A percentile compares a stretch with the other conserved stretches of the same genome.
phyloP scores from a whole-genome alignment of 1,140 invertebrate genomes.

The Papilio dardanus region DNA sequence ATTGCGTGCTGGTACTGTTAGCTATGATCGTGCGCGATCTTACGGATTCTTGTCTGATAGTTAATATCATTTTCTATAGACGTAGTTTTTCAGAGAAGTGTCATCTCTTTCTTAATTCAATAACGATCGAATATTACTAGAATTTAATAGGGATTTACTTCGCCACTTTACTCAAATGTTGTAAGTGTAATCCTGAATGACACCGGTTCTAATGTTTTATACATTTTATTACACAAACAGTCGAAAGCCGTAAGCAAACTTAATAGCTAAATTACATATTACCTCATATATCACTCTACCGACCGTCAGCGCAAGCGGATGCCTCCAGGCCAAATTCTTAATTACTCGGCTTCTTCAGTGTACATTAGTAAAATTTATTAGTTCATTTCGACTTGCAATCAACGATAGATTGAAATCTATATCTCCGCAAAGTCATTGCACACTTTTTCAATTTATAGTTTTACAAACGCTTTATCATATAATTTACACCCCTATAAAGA shows the following conservation, averaged over 20 bases:
- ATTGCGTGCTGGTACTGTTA: constrained; percentile 53
- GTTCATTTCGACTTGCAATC: constrained; percentile 35
- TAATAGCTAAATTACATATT: constrained; percentile 40
- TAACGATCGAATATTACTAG: neutral
- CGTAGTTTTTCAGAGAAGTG: neutral
- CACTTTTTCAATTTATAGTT: constrained; percentile 25
- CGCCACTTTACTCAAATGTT: neutral
- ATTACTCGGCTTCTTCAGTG: constrained; percentile 68
- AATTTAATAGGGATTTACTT: neutral
- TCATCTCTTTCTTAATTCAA: constrained; percentile 1
- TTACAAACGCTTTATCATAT: constrained; percentile 10
- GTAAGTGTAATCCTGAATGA: constrained; percentile 4
- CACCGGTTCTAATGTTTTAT: constrained; percentile 34
- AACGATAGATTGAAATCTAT: constrained; percentile 50
- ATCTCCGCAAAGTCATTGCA: constrained; percentile 36
- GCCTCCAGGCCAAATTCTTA: constrained; percentile 54
- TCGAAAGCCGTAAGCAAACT: constrained; percentile 36
- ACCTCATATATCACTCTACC: constrained; percentile 48
- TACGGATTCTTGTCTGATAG: constrained; percentile 42
- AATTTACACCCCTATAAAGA: constrained; percentile 22
- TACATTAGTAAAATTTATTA: constrained; percentile 59
- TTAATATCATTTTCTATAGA: constrained; percentile 30
- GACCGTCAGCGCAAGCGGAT: constrained; percentile 43
- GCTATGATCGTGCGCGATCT: constrained; percentile 53
- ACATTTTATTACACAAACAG: constrained; percentile 37